Evolutionary conservation across 2,888 invertebrate genomes (phyloP).

Genomic region (Dynastes grantii): DNA sequence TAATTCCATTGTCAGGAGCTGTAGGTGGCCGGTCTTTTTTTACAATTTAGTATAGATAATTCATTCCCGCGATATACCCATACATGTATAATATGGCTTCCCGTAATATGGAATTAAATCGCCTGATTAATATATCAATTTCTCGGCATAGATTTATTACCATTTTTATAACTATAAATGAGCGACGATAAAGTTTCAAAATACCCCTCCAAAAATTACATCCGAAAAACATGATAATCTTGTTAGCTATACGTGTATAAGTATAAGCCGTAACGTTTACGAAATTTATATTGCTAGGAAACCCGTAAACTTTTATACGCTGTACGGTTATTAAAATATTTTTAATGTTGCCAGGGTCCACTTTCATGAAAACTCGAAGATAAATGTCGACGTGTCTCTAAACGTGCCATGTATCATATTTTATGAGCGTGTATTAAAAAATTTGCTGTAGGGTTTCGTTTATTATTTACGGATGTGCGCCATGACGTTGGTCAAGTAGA

Average conservation of each 20-base stretch:
- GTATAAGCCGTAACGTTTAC: conserved; percentile 17
- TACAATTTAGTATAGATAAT: no score
- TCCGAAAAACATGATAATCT: conserved; percentile 40
- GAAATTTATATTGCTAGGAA: conserved; percentile 39
- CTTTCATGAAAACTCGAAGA: conserved; percentile 33
- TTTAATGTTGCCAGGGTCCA: conserved; percentile 36
- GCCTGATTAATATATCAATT: conserved; percentile 37
- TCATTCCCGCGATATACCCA: no score
- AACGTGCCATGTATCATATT: conserved; percentile 4
- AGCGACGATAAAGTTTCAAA: conserved; percentile 33
- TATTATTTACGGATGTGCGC: conserved; percentile 8
- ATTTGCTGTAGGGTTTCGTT: conserved; percentile 13
- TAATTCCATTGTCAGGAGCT: no score
- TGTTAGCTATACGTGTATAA: conserved; percentile 19
- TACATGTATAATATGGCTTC: no score
- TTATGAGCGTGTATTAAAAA: conserved; percentile 12
- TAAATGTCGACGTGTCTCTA: conserved; percentile 32
- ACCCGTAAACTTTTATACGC: conserved; percentile 30
- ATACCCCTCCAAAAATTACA: conserved; percentile 29
- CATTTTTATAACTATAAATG: conserved; percentile 34
- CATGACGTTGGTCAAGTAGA: not conserved
- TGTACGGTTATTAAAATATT: conserved; percentile 34
- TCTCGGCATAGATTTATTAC: conserved; percentile 24
- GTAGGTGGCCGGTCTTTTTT: no score
- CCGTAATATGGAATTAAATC: conserved; percentile 9